phyloP scores from a whole-genome alignment of 2,113 vertebrate genomes.

The Colius striatus region DNA sequence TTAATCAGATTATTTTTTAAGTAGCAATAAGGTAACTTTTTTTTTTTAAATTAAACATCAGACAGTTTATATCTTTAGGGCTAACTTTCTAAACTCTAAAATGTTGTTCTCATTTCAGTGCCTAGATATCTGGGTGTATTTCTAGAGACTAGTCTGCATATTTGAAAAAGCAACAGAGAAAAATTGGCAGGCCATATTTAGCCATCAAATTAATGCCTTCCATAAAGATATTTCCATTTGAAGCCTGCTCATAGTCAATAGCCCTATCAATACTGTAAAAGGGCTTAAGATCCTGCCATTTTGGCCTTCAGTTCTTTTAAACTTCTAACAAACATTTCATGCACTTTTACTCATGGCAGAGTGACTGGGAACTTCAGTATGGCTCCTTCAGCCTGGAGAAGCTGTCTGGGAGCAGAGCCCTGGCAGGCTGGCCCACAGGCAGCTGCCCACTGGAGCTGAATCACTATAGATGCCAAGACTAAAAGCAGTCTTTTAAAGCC shows the following conservation, averaged over 20 bases:
- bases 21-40: background rate
- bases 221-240: background rate
- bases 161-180: background rate
- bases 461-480: background rate
- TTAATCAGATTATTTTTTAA: background rate
- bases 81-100: background rate
- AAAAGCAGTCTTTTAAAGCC: background rate
- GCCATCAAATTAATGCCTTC: background rate
- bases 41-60: background rate
- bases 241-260: background rate
- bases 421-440: fast-evolving
- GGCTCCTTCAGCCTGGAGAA: background rate
- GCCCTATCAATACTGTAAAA: background rate
- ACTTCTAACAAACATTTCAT: background rate
- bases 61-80: background rate
- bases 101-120: constrained; percentile 10
- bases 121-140: background rate
- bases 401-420: background rate
- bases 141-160: background rate
- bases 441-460: background rate
- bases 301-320: background rate
- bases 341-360: fast-evolving
- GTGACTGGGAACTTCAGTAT: background rate
- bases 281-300: background rate
- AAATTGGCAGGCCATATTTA: background rate